phyloP scores from a whole-genome alignment of 2,113 vertebrate species.

The Talpa occidentalis region DNA sequence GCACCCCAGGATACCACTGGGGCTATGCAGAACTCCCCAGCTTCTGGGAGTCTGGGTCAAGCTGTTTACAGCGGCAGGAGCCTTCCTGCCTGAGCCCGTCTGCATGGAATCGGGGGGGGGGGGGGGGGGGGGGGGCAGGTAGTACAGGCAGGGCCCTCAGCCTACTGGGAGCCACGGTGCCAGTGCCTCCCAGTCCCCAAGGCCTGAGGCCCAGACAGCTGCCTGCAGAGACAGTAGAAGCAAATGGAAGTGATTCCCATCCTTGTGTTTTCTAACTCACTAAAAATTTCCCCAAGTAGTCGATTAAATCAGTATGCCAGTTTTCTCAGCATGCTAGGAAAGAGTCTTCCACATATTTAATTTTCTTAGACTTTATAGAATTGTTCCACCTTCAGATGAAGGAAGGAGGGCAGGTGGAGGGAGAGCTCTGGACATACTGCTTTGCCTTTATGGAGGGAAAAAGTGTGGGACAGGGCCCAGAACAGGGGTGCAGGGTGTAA shows the following conservation, averaged over 20 bases:
- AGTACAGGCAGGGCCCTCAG: background rate
- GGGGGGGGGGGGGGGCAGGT: too few species aligned
- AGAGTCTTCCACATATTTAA: background rate
- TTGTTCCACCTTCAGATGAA: background rate
- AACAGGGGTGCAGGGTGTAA: background rate
- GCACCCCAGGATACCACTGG: background rate
- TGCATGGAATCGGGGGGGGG: background rate
- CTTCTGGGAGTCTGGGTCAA: background rate
- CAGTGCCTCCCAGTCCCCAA: too few species aligned
- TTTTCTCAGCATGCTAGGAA: background rate
- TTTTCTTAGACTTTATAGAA: background rate
- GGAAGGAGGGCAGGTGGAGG: background rate
- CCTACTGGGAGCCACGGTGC: background rate
- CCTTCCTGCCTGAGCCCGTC: background rate
- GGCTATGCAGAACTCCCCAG: background rate
- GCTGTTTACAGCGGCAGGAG: background rate
- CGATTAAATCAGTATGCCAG: background rate
- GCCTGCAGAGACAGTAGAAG: background rate
- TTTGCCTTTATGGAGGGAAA: background rate
- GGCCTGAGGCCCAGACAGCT: background rate
- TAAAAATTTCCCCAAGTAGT: background rate
- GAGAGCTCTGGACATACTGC: background rate
- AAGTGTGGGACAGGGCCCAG: background rate
- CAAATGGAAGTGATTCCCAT: background rate
- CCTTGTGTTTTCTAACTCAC: background rate